Conservation (phyloP, 2,888 invertebrate genomes). For the Trilocha varians region DNA sequence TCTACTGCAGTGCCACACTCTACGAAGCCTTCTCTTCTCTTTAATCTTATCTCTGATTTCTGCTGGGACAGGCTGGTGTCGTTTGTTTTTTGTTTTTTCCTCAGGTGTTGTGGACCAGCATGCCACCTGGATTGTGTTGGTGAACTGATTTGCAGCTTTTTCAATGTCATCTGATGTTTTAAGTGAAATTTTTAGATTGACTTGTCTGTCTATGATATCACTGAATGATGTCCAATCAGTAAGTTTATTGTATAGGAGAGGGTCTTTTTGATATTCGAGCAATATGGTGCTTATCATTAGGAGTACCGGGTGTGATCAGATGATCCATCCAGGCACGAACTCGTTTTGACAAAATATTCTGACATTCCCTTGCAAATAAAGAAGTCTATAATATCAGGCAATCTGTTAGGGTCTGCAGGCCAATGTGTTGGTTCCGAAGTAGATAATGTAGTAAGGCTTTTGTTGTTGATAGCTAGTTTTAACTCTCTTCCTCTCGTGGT, state of each 20-base stretch:
- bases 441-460: conserved; percentile 3
- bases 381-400: conserved; percentile 15
- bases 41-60: conserved; percentile 4
- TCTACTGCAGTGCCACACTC: conserved; percentile 11
- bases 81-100: neutral
- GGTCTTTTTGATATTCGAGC: neutral
- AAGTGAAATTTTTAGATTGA: conserved; percentile 6
- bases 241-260: conserved; percentile 5
- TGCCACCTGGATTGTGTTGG: conserved; percentile 7
- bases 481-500: conserved; percentile 10
- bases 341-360: conserved; percentile 1
- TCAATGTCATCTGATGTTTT: conserved; percentile 8
- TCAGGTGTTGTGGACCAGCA: conserved; percentile 5
- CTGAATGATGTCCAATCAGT: conserved; percentile 12
- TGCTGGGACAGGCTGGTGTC: neutral
- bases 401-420: too few species aligned
- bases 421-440: conserved; percentile 12
- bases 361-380: conserved; percentile 9
- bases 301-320: conserved; percentile 13
- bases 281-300: conserved; percentile 7
- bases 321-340: conserved; percentile 9
- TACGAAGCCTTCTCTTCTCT: conserved; percentile 9
- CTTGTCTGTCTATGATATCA: conserved; percentile 3
- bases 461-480: conserved; percentile 2
- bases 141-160: conserved; percentile 2